A percentile compares a stretch with the other conserved stretches of the same genome.
These are phyloP conservation scores for Drosophila mercatorum DNA, from an alignment of 2,888 invertebrate genomes.

Conservation along the genomic window DNA sequence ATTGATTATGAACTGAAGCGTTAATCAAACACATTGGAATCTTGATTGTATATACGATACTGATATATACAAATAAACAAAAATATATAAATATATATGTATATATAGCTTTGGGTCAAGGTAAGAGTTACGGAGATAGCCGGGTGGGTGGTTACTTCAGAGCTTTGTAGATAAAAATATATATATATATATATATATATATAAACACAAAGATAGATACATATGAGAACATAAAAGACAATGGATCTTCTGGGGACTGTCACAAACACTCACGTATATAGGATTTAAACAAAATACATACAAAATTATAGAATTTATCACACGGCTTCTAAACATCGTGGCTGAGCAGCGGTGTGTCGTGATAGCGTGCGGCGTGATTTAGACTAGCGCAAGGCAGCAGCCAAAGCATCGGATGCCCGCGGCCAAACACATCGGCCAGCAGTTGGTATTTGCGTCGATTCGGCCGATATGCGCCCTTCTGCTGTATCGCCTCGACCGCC, in stretches of 20 bases:
- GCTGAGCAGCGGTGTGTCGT: conserved; percentile 84
- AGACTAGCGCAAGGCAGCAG: conserved; percentile 88
- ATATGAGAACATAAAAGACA: conserved; percentile 16
- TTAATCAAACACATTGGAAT: conserved; percentile 52
- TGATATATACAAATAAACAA: conserved; percentile 52
- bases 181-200: neutral
- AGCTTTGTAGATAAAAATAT: conserved; percentile 6
- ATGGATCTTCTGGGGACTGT: neutral
- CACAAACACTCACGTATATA: neutral
- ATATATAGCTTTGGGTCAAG: conserved; percentile 16
- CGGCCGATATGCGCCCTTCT: conserved; percentile 88
- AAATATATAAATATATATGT: conserved; percentile 10
- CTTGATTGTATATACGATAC: conserved; percentile 46
- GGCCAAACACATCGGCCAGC: conserved; percentile 91
- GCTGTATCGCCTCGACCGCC: conserved; percentile 91
- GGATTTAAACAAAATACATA: conserved; percentile 34
- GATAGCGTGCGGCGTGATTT: conserved; percentile 83
- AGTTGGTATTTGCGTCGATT: conserved; percentile 88
- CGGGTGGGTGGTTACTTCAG: conserved; percentile 22
- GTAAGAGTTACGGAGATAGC: conserved; percentile 15
- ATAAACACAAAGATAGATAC: neutral
- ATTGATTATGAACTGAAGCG: conserved; percentile 52
- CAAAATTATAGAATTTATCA: conserved; percentile 34
- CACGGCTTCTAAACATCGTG: conserved; percentile 81
- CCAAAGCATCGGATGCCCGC: conserved; percentile 90